phyloP scores from a whole-genome alignment of 1,140 invertebrate species.

The Drosophila prosaltans region DNA sequence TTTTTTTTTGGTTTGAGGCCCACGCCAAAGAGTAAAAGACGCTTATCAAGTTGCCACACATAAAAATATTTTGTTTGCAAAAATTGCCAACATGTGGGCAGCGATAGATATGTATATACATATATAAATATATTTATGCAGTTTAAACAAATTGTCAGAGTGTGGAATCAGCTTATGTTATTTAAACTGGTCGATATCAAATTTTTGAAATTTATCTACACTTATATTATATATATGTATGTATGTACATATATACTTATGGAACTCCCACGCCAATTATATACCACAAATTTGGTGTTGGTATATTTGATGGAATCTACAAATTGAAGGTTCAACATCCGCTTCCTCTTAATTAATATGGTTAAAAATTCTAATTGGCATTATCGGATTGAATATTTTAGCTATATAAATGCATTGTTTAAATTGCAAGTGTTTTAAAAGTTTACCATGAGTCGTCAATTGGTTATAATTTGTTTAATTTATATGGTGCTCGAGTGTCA shows the following conservation, averaged over 20 bases:
- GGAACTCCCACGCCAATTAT: background rate
- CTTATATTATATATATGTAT: no score
- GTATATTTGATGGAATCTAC: background rate
- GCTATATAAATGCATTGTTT: background rate
- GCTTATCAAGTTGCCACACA: slow-evolving; percentile 63
- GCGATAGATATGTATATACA: slow-evolving; percentile 7
- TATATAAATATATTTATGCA: background rate
- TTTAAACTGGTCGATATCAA: background rate
- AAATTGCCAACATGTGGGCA: slow-evolving; percentile 53
- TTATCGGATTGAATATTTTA: background rate
- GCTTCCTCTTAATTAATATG: background rate
- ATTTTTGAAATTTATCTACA: background rate
- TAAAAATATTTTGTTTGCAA: slow-evolving; percentile 41
- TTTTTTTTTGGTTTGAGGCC: slow-evolving; percentile 30
- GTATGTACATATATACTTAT: background rate
- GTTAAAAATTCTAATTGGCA: background rate
- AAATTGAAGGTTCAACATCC: slow-evolving; percentile 7
- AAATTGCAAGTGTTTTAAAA: no score
- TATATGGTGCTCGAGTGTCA: background rate
- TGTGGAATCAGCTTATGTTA: background rate
- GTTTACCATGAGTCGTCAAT: background rate
- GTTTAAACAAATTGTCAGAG: no score
- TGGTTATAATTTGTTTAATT: background rate
- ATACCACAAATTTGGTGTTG: background rate
- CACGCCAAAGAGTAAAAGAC: slow-evolving; percentile 59